Conservation (phyloP, 2,797 vertebrate genomes). For the Prunella strophiata region DNA sequence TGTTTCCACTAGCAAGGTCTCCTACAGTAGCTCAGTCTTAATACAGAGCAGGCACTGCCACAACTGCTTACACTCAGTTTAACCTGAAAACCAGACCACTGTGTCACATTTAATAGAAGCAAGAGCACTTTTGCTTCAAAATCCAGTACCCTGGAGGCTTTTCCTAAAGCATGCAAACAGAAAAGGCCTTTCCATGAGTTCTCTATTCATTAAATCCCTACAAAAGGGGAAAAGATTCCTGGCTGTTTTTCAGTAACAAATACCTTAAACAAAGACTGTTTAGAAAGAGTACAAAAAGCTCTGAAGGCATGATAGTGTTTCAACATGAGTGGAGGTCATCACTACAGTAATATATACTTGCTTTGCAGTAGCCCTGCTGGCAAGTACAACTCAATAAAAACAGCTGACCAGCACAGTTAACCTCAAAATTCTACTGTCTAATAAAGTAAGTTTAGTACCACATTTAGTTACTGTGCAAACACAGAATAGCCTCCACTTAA, state of each 20-base stretch:
- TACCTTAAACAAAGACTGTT: background rate
- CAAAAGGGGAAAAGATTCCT: background rate
- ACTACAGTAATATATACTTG: background rate
- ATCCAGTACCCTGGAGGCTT: background rate
- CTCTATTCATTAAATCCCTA: background rate
- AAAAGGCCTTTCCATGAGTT: background rate
- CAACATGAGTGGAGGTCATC: background rate
- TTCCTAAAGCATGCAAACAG: background rate
- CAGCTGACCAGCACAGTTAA: background rate
- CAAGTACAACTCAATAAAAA: background rate
- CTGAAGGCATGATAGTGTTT: background rate
- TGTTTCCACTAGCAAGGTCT: background rate
- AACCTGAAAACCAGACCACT: background rate
- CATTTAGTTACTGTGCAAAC: background rate
- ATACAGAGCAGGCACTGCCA: background rate
- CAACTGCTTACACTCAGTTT: background rate
- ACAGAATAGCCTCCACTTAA: background rate
- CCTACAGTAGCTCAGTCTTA: background rate
- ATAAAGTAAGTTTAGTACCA: background rate
- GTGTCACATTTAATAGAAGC: background rate
- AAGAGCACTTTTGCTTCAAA: background rate
- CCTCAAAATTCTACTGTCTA: background rate
- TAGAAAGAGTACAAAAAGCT: background rate
- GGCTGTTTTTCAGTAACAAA: conserved; percentile 9
- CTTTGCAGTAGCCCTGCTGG: background rate